Base-by-base conservation (phyloP, 2,797 vertebrate species). In the Chelmon rostratus region DNA sequence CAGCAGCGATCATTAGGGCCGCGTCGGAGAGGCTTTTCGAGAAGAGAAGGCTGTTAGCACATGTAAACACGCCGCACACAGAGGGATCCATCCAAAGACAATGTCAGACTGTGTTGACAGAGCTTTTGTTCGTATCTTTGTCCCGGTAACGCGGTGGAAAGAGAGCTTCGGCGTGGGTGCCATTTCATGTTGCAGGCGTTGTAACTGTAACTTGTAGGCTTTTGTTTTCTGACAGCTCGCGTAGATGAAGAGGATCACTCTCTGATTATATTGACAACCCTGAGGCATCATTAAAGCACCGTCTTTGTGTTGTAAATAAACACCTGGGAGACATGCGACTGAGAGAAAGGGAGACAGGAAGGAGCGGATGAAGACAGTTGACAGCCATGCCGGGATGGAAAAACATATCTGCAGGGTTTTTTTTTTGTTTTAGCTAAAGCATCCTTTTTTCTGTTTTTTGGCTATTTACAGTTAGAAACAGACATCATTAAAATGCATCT, bases 211-310 rank as follows among this genome's bases (percentile, higher is more conserved):
- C 84, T 88, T 74, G 86, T 80, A 59, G 68, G 83, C 83, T 77
- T 91, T 92, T 91, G 81, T 92, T 82, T 85, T 68, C 70, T 87
- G 92, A 93, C 91, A 90, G 88, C 81, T 75, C 11, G 9, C 0
- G 68, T 8, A 80, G 86, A 92, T 86, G 82, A 87, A 89, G 82
- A 70, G 72, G 84, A 82, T 88, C 68, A 16, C 68, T 78, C 64
- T 85, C 75, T 89, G 90, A 92, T 92, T 90, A 68, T 82, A 86
- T 79, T 87, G 91, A 91, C 93, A 91, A 90, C 57, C 83, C 81
- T 25, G 84, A 78, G 73, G 89, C 84, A 67, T 93, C 92, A 91
- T 92, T 92, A 91, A 89, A 90, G 86, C 58, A 2, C 10, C 0
- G 8, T 77, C 85, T 91, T 86, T 88, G 87, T 72, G 79, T 86